Base-by-base conservation (phyloP, 2,888 invertebrate species). In the Tetanocera ferruginea region DNA sequence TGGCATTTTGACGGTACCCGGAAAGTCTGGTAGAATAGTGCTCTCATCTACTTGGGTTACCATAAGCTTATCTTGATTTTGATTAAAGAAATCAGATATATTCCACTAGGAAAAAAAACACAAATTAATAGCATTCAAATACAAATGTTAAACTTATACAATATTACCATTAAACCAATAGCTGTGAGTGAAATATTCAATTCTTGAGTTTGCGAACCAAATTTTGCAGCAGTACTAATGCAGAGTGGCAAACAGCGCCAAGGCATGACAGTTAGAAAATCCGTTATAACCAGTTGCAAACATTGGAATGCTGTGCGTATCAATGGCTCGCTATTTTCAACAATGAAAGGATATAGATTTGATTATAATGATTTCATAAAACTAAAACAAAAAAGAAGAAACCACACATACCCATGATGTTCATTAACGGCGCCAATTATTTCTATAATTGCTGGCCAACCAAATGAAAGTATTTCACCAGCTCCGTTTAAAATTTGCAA, bases 131-230 rank as follows among this genome's bases (percentile, higher is more conserved):
- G 19, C 9, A 66, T 11, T 34, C 3, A 8, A 73, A 43, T 49
- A n/a, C 8, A 17, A 6, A 43, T 11, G 43, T 2, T 11, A 6
- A 2, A 11, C 11, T 11, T 43, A 6, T 43, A 11, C 2, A 43
- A 11, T 43, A 43, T 76, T 89, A 97, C 98, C 96, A 98, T 95
- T 73, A 98, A 91, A 23, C 98, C 98, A 73, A 99, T 96, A 60
- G 99, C 98, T 5, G 98, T 98, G 57, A 99, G 92, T 37, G 98
- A 97, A 87, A 99, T 98, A 90, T 99, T 99, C 74, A 99, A 92
- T 90, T 99, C 98, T 88, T 97, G 96, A 60, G 96, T 96, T 91
- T 99, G 99, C 19, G 95, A 94, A 25, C 98, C 98, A 91, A 98
- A 99, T 88, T 96, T 97, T 0, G 98, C 96, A 5, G 98, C 97